Conservation (phyloP, 64 coral and sea anemone genomes). For the Montipora capricornis region DNA sequence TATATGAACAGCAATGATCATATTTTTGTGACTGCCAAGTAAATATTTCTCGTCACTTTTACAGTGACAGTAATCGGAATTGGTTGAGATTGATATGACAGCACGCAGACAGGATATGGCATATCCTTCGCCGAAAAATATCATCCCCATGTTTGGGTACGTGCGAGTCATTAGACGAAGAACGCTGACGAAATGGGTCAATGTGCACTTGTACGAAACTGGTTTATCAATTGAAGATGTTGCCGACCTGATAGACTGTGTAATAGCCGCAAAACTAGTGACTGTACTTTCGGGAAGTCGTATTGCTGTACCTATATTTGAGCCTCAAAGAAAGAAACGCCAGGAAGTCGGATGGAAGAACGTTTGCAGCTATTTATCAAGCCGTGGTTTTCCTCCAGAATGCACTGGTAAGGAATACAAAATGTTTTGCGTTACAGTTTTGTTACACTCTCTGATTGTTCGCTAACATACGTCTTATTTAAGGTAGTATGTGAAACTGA, state of each 20-base stretch:
- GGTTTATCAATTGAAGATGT: constrained; percentile 72
- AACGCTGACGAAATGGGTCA: constrained; percentile 94
- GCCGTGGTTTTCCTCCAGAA: constrained; percentile 57
- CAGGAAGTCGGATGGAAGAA: constrained; percentile 67
- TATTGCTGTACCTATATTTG: constrained; percentile 56
- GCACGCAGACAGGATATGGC: neutral
- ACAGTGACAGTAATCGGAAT: neutral
- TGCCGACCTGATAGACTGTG: constrained; percentile 55
- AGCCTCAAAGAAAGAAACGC: constrained; percentile 57
- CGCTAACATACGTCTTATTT: no score
- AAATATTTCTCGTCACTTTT: neutral
- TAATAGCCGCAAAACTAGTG: constrained; percentile 52
- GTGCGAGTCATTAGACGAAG: constrained; percentile 73
- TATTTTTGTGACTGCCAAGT: neutral
- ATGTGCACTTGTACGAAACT: constrained; percentile 44
- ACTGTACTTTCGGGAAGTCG: constrained; percentile 61
- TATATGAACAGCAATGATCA: neutral
- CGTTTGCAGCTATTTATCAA: constrained; percentile 70
- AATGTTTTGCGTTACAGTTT: no score
- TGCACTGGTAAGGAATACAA: neutral
- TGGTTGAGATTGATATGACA: neutral
- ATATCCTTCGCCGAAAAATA: neutral
- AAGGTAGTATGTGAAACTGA: no score
- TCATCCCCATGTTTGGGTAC: constrained; percentile 35
- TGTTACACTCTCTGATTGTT: no score